Evolutionary conservation across 2,888 invertebrate genomes (phyloP), one percentile per base, ranked within the genome.

Genomic region (Tinea pellionella): DNA sequence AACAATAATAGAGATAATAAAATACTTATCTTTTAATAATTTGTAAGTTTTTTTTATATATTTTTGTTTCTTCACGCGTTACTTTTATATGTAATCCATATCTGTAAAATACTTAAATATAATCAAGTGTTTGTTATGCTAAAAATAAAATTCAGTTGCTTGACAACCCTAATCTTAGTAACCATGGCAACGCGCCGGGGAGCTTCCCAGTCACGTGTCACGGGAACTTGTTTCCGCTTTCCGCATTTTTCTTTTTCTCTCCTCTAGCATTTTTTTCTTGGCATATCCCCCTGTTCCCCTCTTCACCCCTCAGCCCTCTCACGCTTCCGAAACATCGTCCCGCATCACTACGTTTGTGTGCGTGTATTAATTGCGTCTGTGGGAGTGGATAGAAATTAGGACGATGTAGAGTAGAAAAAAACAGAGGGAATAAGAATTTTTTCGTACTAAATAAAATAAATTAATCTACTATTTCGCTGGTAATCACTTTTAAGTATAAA

Each of bases 301-400:
- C 30, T 60, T 59, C 64, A 65, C 64, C 62, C 24, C 30, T 42
- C 59, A 24, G 59, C 30, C 61, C 58, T 11, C n/a, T 32, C 59
- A 41, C 64, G 64, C 63, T 61, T 64, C 60, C 62, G 53, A 53
- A 18, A 53, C 53, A 24, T 16, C 57, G 57, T 32, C 65, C 63
- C 74, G 75, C 77, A 73, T 74, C 67, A 73, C 72, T 72, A 75
- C 80, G 32, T 15, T 78, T 80, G 83, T 83, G 83, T 83, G 81
- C 81, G 83, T 75, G 79, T 81, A 87, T 87, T 87, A 86, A 87
- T 86, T 86, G 86, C 85, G 86, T 81, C 86, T 86, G 87, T 86
- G 86, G 84, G 86, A 84, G 86, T 86, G 86, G 86, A 79, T 79
- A 84, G 82, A 86, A 86, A 85, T 86, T 84, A 86, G 85, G 82